Percentiles rank a stretch among this genome's conserved stretches.
Conservation (phyloP, 2,888 invertebrate species). For the Morpho deidamia region DNA sequence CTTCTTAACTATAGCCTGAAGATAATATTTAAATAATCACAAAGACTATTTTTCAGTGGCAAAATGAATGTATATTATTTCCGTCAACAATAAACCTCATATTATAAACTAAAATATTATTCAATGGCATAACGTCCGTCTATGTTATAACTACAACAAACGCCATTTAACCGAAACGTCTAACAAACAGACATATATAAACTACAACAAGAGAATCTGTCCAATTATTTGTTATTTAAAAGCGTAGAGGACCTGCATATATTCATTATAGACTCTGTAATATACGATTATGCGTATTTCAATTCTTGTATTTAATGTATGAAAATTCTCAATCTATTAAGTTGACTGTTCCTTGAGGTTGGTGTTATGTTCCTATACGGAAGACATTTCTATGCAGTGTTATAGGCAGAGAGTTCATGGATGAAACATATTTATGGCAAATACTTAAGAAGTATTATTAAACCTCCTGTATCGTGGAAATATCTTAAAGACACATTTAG, state of each 20-base stretch:
- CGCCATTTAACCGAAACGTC: neutral
- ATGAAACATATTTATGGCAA: neutral
- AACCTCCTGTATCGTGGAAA: no score
- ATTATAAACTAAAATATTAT: slow-evolving; percentile 2
- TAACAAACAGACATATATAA: neutral
- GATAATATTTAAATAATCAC: no score
- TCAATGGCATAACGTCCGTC: slow-evolving; percentile 4
- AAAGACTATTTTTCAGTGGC: no score
- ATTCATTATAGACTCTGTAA: slow-evolving; percentile 1
- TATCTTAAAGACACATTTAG: no score
- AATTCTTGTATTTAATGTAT: slow-evolving; percentile 10
- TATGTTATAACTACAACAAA: slow-evolving; percentile 5
- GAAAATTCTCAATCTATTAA: slow-evolving; percentile 11
- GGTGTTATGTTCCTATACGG: slow-evolving; percentile 8
- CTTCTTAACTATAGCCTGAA: no score
- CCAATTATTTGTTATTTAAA: slow-evolving; percentile 8
- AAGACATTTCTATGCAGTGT: slow-evolving; percentile 10
- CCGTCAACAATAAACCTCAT: neutral
- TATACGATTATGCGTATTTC: slow-evolving; percentile 3
- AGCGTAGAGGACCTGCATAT: neutral
- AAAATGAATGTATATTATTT: no score
- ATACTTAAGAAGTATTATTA: neutral
- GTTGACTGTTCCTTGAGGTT: slow-evolving; percentile 1
- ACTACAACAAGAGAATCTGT: slow-evolving; percentile 1
- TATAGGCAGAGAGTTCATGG: neutral